phyloP scores from a whole-genome alignment of 2,797 vertebrate genomes.

The Echeneis naucrates region DNA sequence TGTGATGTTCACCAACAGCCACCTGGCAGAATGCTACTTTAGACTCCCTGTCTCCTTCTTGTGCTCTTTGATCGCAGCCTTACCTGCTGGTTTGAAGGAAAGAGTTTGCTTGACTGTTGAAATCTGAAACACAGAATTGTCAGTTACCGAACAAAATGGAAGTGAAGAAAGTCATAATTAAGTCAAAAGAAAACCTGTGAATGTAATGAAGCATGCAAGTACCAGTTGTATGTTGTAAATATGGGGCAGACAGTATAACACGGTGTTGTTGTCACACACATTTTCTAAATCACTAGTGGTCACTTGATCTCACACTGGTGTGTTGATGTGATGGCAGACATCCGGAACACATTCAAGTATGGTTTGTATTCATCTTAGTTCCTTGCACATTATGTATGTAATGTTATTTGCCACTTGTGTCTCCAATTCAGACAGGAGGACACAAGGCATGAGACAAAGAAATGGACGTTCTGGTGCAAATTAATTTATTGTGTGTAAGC shows the following conservation, averaged over 20 bases:
- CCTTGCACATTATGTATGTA: too few species aligned
- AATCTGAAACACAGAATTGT: slow-evolving; percentile 40
- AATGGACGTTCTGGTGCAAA: background rate
- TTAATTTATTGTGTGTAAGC: background rate
- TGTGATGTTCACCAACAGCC: slow-evolving; percentile 65
- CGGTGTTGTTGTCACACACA: background rate
- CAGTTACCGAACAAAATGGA: background rate
- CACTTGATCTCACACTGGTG: background rate
- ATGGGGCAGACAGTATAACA: background rate
- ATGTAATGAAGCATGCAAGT: background rate
- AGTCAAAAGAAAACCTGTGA: background rate
- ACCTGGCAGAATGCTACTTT: slow-evolving; percentile 61
- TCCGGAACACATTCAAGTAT: background rate
- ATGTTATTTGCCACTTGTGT: background rate
- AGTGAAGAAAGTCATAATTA: background rate
- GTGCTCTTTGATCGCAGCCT: slow-evolving; percentile 62
- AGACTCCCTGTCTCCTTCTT: slow-evolving; percentile 64
- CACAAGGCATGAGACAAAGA: background rate
- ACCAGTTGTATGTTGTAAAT: background rate
- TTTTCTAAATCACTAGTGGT: background rate
- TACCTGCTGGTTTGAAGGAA: slow-evolving; percentile 62
- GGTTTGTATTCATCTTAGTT: background rate
- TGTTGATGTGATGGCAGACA: background rate
- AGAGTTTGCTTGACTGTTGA: slow-evolving; percentile 56
- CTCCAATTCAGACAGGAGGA: background rate